phyloP scores from a whole-genome alignment of 1,140 invertebrate genomes.

The Eubasilissa regina region DNA sequence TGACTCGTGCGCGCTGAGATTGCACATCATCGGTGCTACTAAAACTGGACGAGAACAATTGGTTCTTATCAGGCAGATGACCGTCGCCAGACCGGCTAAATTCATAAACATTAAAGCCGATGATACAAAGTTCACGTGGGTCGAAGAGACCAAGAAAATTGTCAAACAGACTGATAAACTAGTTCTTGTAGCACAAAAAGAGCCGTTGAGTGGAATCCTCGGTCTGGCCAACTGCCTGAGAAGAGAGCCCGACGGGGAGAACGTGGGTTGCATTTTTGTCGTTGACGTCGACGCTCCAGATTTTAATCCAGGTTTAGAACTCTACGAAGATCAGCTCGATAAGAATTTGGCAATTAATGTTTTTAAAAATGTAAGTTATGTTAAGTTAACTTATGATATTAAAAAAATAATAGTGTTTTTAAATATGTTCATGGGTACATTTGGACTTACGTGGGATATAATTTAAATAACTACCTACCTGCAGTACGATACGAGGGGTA shows the following conservation, averaged over 20 bases:
- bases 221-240: conserved; percentile 87
- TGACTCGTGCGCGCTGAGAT: conserved; percentile 63
- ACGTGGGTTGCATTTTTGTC: conserved; percentile 77
- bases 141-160: conserved; percentile 71
- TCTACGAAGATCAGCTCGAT: conserved; percentile 78
- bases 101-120: conserved; percentile 64
- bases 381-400: too few relatives aligned
- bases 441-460: too few relatives aligned
- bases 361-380: conserved; percentile 74
- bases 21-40: conserved; percentile 67
- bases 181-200: conserved; percentile 76
- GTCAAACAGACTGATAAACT: conserved; percentile 73
- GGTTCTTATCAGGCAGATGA: conserved; percentile 66
- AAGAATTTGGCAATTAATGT: conserved; percentile 89
- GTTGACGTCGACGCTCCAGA: conserved; percentile 77
- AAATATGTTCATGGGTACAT: too few relatives aligned
- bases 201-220: conserved; percentile 83
- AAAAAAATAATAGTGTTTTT: too few relatives aligned
- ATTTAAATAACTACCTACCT: too few relatives aligned
- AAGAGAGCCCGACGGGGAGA: conserved; percentile 79
- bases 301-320: conserved; percentile 76
- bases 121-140: conserved; percentile 66
- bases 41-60: conserved; percentile 68
- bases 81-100: conserved; percentile 67
- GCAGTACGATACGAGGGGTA: too few relatives aligned